phyloP scores from a whole-genome alignment of 2,797 vertebrate genomes.

The Gadopsis bispinosus region DNA sequence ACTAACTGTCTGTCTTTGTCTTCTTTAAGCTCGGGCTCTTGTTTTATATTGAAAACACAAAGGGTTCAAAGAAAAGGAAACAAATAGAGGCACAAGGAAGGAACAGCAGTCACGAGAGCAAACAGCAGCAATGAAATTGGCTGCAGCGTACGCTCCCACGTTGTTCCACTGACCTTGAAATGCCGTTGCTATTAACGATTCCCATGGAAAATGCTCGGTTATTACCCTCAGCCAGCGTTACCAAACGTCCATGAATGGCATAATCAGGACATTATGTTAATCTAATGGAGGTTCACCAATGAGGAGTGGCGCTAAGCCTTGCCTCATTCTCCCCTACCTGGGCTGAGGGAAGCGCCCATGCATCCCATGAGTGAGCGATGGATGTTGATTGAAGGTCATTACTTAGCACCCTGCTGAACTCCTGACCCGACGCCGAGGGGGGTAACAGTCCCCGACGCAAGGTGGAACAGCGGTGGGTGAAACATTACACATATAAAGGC shows the following conservation, averaged over 20 bases:
- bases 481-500: conserved; percentile 46
- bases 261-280: conserved; percentile 81
- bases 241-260: conserved; percentile 56
- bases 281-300: conserved; percentile 63
- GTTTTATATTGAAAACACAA: conserved; percentile 10
- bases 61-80: conserved; percentile 29
- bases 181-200: conserved; percentile 47
- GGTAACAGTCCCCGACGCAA: conserved; percentile 54
- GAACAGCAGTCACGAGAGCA: neutral
- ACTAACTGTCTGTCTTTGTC: conserved; percentile 31
- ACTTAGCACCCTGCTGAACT: conserved; percentile 77
- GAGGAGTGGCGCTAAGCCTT: conserved; percentile 51
- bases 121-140: conserved; percentile 24
- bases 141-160: conserved; percentile 11
- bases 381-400: conserved; percentile 79
- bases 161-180: conserved; percentile 64
- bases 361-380: conserved; percentile 68
- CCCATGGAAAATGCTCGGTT: conserved; percentile 41
- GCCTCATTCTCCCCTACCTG: conserved; percentile 56
- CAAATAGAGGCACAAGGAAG: conserved; percentile 10
- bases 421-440: conserved; percentile 65
- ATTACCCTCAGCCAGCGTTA: conserved; percentile 46
- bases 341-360: conserved; percentile 62
- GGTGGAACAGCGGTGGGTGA: conserved; percentile 38
- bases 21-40: conserved; percentile 9